Base-by-base conservation (phyloP, 2,113 vertebrate species). In the Corapipo altera region DNA sequence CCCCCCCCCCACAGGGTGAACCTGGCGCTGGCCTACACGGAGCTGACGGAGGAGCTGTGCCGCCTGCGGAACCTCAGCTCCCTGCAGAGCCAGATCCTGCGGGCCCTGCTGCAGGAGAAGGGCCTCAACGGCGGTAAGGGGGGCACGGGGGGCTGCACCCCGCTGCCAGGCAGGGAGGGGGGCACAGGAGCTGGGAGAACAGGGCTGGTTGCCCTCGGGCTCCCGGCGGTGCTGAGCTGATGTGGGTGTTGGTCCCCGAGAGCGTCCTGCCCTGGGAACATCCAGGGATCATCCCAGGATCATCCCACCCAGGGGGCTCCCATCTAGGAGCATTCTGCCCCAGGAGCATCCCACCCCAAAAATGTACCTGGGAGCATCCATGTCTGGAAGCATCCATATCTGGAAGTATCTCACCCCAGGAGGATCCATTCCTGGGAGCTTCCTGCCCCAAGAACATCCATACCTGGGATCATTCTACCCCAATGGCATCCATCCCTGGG, bases 1-100 rank as follows among this genome's bases (percentile, higher is more conserved):
- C 3, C 41, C 32, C 37, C 82, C 59, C 28, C 3, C 41, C 30
- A 16, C 96, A 99, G 99, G 98, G 99, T 99, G 97, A 99, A 99
- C 85, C 91, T 99, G 98, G 99, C 99, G 2, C 97, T 99, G 98
- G 99, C 99, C 79, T 99, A 99, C 98, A 99, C 99, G 3, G 99
- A 99, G 97, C 97, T 99, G 91, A 99, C 99, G 0, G 99, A 99
- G 97, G 99, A 99, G 95, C 97, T 99, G 97, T 98, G 99, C 65
- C 99, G 98, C 32, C 98, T 99, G 55, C 97, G 99, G 64, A 98
- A 98, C 37, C 96, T 99, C 93, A 99, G 99, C 96, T 97, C 98
- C 74, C 98, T 99, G 96, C 99, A 99, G 98, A 99, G 98, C 27
- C 98, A 99, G 95, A 99, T 99, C 96, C 97, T 99, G 93, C 98